phyloP scores from a whole-genome alignment of 2,113 vertebrate species.

The Festucalex cinctus region DNA sequence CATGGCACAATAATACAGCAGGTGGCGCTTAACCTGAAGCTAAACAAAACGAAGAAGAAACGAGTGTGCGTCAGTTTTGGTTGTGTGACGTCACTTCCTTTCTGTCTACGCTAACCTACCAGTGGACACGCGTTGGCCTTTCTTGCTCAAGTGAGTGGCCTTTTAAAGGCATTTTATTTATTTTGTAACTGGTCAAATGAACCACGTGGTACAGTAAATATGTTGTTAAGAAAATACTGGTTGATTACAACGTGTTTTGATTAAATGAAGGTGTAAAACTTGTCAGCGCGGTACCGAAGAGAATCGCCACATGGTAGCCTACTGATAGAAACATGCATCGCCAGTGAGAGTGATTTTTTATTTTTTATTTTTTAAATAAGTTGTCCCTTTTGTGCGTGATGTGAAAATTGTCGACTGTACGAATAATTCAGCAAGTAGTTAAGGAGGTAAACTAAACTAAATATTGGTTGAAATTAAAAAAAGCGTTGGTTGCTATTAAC shows the following conservation, averaged over 20 bases:
- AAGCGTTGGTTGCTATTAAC: too few relatives aligned
- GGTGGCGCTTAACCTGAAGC: neutral
- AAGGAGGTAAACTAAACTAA: too few relatives aligned
- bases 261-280: neutral
- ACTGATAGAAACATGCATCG: neutral
- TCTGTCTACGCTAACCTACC: constrained; percentile 50
- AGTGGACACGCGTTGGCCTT: constrained; percentile 59
- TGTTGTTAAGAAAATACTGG: rapidly evolving
- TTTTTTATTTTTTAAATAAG: too few relatives aligned
- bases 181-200: rapidly evolving
- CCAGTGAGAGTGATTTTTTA: neutral
- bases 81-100: constrained; percentile 61
- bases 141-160: constrained; percentile 66
- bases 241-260: rapidly evolving
- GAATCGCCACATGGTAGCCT: constrained; percentile 21
- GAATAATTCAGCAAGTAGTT: too few relatives aligned
- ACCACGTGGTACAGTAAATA: rapidly evolving
- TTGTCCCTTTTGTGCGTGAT: too few relatives aligned
- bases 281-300: neutral
- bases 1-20: neutral
- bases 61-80: constrained; percentile 25
- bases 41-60: constrained; percentile 33
- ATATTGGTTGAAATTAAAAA: too few relatives aligned
- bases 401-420: too few relatives aligned
- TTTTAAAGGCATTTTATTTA: neutral